Percentiles rank a stretch among this genome's conserved stretches.
phyloP scores from a whole-genome alignment of 2,113 vertebrate species.

The Cyrtonyx montezumae region DNA sequence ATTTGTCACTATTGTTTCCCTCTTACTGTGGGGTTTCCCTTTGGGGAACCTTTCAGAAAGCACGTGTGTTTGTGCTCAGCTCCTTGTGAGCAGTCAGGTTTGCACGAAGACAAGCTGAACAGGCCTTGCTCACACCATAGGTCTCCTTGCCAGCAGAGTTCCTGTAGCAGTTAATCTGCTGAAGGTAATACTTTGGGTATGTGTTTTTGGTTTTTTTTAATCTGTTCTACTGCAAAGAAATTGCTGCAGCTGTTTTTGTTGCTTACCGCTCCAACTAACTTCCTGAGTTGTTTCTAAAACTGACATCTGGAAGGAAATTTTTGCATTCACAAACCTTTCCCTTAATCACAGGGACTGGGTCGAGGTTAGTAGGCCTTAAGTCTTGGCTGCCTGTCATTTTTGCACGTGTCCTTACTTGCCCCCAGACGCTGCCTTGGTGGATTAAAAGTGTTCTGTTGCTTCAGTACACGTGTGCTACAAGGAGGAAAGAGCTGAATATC shows the following conservation, averaged over 20 bases:
- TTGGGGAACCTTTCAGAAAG: neutral
- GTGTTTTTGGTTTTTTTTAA: neutral
- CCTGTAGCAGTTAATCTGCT: neutral
- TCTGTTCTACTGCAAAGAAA: neutral
- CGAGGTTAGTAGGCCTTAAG: constrained; percentile 5
- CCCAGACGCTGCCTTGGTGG: neutral
- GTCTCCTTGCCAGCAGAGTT: neutral
- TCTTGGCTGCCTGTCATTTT: constrained; percentile 23
- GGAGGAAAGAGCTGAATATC: neutral
- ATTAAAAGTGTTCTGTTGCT: neutral
- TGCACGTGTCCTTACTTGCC: neutral
- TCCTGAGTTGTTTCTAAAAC: constrained; percentile 5
- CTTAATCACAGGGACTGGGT: neutral
- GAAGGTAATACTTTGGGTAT: neutral
- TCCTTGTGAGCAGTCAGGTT: neutral
- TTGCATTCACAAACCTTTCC: neutral
- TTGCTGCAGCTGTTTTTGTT: constrained; percentile 35
- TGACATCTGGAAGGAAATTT: neutral
- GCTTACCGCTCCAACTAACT: constrained; percentile 24
- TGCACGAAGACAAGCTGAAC: neutral
- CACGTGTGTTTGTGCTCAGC: neutral
- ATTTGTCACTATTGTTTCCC: neutral
- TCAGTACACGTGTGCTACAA: neutral
- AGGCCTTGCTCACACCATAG: neutral
- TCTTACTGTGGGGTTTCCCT: neutral